A percentile compares a stretch with the other conserved stretches of the same genome.
phyloP scores from a whole-genome alignment of 2,113 vertebrate genomes.

The Pithys albifrons region DNA sequence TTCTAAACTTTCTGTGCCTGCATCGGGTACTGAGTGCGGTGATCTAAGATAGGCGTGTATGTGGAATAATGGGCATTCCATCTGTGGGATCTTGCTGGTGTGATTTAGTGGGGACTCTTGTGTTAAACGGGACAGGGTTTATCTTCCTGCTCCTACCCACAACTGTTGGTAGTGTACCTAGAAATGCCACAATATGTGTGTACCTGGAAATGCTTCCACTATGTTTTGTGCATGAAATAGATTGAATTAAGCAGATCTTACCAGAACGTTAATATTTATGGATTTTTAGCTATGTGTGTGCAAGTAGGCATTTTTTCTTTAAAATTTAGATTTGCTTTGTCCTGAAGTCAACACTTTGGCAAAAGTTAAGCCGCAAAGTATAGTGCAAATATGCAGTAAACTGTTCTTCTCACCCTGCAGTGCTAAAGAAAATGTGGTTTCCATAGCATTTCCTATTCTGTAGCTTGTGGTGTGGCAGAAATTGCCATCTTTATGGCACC shows the following conservation, averaged over 20 bases:
- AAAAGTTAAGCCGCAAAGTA: accelerated
- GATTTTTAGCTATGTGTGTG: accelerated
- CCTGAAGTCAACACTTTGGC: neutral
- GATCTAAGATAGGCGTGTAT: neutral
- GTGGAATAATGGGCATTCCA: neutral
- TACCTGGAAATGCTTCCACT: neutral
- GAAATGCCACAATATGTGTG: neutral
- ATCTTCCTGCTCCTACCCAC: neutral
- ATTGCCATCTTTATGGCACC: neutral
- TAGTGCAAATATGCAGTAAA: neutral
- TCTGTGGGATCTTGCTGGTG: neutral
- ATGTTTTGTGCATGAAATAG: neutral
- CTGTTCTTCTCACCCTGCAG: neutral
- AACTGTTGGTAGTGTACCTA: neutral
- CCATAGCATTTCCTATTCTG: neutral
- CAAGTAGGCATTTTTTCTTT: neutral
- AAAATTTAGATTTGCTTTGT: neutral
- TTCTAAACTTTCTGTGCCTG: neutral
- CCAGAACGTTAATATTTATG: no score
- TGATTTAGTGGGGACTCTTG: neutral
- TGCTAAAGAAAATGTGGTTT: neutral
- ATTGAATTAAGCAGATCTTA: neutral
- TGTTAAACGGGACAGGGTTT: neutral
- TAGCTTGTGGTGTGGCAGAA: neutral
- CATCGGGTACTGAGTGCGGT: neutral